Conservation (phyloP, 2,797 vertebrate genomes). For the Eupleurogrammus muticus region DNA sequence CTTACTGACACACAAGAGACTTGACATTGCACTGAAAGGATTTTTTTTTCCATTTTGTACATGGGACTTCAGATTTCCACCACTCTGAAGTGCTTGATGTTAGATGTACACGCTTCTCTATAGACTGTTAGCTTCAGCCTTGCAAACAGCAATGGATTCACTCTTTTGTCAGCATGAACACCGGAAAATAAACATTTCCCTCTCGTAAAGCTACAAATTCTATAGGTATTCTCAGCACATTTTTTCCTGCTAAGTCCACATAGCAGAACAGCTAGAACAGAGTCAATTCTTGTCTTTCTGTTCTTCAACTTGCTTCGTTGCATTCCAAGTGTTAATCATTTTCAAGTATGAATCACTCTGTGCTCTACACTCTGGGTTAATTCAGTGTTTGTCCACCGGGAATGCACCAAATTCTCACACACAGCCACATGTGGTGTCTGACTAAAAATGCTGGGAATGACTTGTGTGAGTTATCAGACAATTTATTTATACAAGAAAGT, state of each 20-base stretch:
- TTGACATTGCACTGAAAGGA: conserved; percentile 13
- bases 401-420: neutral
- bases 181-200: neutral
- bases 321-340: neutral
- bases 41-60: conserved; percentile 14
- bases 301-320: neutral
- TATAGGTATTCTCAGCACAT: neutral
- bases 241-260: neutral
- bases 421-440: neutral
- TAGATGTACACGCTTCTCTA: neutral
- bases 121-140: neutral
- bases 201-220: neutral
- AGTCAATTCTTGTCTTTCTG: neutral
- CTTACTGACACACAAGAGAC: conserved; percentile 15
- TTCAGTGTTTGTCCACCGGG: neutral
- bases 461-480: conserved; percentile 1
- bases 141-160: neutral
- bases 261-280: too few relatives aligned
- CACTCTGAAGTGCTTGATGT: neutral
- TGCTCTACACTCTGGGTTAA: too few relatives aligned
- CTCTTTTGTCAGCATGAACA: neutral
- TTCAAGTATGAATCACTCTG: neutral
- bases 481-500: conserved; percentile 5
- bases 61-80: neutral
- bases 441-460: conserved; percentile 1